phyloP scores from a whole-genome alignment of 1,140 invertebrate genomes.

The Drosophila ananassae region DNA sequence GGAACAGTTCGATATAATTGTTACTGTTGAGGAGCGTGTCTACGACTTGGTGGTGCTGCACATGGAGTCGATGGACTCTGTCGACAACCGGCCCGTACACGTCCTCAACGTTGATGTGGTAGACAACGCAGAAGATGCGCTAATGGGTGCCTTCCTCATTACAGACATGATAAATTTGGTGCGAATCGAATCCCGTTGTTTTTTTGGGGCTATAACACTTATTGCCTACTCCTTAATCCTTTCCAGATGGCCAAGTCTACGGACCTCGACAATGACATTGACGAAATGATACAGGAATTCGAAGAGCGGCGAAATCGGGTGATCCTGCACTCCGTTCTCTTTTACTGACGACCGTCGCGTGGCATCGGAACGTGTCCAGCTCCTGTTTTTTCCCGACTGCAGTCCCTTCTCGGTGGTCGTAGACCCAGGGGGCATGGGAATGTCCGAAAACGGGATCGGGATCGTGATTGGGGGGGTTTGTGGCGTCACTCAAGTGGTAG shows the following conservation, averaged over 20 bases:
- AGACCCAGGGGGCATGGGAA: not conserved
- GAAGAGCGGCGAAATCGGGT: slow-evolving; percentile 94
- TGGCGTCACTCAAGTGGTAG: not conserved
- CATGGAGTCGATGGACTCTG: slow-evolving; percentile 89
- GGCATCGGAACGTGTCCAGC: slow-evolving; percentile 33
- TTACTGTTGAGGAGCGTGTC: slow-evolving; percentile 99
- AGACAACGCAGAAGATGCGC: slow-evolving; percentile 99
- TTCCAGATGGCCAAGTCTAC: slow-evolving; percentile 94
- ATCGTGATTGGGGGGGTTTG: not conserved
- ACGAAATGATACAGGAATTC: slow-evolving; percentile 98
- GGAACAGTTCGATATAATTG: slow-evolving; percentile 98
- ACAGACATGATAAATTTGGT: slow-evolving; percentile 96
- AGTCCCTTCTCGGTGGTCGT: not conserved
- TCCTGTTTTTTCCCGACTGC: slow-evolving; percentile 34
- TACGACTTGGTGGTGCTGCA: slow-evolving; percentile 97
- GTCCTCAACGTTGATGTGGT: slow-evolving; percentile 99
- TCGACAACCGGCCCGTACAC: slow-evolving; percentile 94
- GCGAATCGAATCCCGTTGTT: slow-evolving; percentile 51
- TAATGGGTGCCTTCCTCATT: slow-evolving; percentile 99
- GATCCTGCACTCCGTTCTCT: slow-evolving; percentile 96
- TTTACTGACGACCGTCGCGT: slow-evolving; percentile 89
- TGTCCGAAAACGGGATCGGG: not conserved
- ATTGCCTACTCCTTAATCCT: slow-evolving; percentile 16
- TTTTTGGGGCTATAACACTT: not conserved
- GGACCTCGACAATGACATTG: slow-evolving; percentile 99